A percentile compares a stretch with the other conserved stretches of the same genome.
Evolutionary conservation across 1,140 invertebrate genomes (phyloP).

Genomic region (Eurosta solidaginis): DNA sequence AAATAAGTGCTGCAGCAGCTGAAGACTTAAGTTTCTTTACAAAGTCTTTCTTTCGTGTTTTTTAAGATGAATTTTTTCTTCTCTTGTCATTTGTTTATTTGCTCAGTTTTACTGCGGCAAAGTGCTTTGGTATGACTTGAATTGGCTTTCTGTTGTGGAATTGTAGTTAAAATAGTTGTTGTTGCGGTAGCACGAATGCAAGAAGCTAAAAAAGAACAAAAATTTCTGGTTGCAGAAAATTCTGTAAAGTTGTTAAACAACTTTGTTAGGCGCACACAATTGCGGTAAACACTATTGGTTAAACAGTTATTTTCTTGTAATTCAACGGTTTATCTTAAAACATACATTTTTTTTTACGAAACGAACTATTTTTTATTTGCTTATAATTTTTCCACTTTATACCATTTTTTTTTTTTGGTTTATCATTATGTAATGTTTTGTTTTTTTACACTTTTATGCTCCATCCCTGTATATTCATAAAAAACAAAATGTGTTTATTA

Average conservation of each 20-base stretch:
- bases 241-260: neutral
- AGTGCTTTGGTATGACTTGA: neutral
- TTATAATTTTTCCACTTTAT: too few relatives aligned
- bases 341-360: too few relatives aligned
- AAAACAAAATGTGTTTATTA: too few relatives aligned
- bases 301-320: neutral
- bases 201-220: too few relatives aligned
- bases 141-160: neutral
- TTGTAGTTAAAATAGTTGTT: neutral
- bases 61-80: neutral
- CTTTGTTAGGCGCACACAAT: neutral
- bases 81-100: neutral
- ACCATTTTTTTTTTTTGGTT: too few relatives aligned
- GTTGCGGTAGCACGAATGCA: neutral
- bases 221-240: neutral
- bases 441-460: too few relatives aligned
- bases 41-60: neutral
- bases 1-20: neutral
- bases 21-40: neutral
- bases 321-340: neutral
- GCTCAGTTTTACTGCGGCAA: neutral
- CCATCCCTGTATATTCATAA: too few relatives aligned
- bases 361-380: too few relatives aligned
- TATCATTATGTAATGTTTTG: too few relatives aligned
- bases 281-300: neutral